Evolutionary conservation across 2,113 vertebrate genomes (phyloP).

Genomic region (Macquaria australasica): DNA sequence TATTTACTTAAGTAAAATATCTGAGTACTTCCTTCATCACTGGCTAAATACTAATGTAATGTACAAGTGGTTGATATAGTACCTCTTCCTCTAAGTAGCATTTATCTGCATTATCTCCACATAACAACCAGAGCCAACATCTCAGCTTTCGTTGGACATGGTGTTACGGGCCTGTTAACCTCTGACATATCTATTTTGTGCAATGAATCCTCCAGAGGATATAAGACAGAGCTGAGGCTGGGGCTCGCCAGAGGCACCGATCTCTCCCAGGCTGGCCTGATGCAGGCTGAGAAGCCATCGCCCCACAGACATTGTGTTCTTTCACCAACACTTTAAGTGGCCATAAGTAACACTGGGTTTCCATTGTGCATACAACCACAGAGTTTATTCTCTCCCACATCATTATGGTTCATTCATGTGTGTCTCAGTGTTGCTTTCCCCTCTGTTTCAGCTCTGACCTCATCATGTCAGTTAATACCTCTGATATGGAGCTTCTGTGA

Average conservation of each 20-base stretch:
- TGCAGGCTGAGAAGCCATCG: slow-evolving; percentile 38
- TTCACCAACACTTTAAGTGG: slow-evolving; percentile 68
- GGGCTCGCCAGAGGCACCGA: slow-evolving; percentile 50
- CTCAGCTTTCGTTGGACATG: not conserved
- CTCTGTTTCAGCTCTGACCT: slow-evolving; percentile 58
- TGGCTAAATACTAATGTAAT: not conserved
- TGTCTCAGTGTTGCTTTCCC: slow-evolving; percentile 40
- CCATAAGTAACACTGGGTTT: slow-evolving; percentile 65
- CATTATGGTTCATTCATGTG: slow-evolving; percentile 42
- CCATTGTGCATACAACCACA: slow-evolving; percentile 46
- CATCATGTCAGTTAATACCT: slow-evolving; percentile 49
- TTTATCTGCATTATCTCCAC: not conserved
- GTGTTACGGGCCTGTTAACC: slow-evolving; percentile 24
- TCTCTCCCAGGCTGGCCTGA: slow-evolving; percentile 46
- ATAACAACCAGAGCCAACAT: not conserved
- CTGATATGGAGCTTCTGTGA: slow-evolving; percentile 42
- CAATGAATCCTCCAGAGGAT: slow-evolving; percentile 61
- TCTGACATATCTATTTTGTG: slow-evolving; percentile 53
- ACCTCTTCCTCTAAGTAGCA: not conserved
- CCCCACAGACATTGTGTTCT: slow-evolving; percentile 45
- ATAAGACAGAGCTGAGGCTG: slow-evolving; percentile 16
- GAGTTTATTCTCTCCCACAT: slow-evolving; percentile 51
- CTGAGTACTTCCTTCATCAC: not conserved
- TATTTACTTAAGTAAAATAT: not conserved
- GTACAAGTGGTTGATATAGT: not conserved